Evolutionary conservation across 2,888 invertebrate species (phyloP), one percentile per base, ranked within the genome.

Genomic region (Drosophila parthenogenetica): DNA sequence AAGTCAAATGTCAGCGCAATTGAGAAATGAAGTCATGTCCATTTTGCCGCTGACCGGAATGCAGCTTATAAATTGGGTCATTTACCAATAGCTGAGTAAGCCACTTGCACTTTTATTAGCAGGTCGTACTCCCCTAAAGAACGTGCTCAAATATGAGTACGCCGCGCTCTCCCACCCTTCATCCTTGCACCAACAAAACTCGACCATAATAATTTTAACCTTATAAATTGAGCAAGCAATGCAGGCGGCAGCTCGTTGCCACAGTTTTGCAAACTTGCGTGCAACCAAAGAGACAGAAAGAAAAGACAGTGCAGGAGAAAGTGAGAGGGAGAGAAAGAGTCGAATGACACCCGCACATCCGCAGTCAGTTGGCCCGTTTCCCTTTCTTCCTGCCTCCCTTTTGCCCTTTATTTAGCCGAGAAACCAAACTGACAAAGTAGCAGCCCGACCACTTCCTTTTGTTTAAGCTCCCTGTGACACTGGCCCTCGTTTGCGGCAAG

Each of bases 241-340:
- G 60, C 51, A 55, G 62, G 39, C 40, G 58, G 61, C 77, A 58
- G 69, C 67, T 69, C 65, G 76, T 63, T 88, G 81, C 78, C 76
- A 89, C 76, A 89, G 75, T 86, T 89, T 89, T 78, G 84, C 85
- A 89, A 89, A 89, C 90, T 89, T 86, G 90, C 84, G 87, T 87
- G 81, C 84, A 69, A 83, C 85, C 89, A 69, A 55, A 89, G 71
- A 68, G 87, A 77, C 77, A 87, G 68, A 42, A 45, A 1, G 3
- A 5, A 35, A 5, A 54, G 17, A 45, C 4, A 8, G 17, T 4
- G 25, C 17, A 2, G 22, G 22, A 29, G 2, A 48, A 22, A n/a
- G n/a, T 22, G 13, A 43, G 51, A 14, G 22, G 32, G 75, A 69
- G 81, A 89, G 87, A 79, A 82, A 50, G 65, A 70, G 71, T 42